A percentile compares a stretch with the other conserved stretches of the same genome.
Evolutionary conservation across 92 coral and sea anemone species (phyloP).

Genomic region (Meandrina meandrites): DNA sequence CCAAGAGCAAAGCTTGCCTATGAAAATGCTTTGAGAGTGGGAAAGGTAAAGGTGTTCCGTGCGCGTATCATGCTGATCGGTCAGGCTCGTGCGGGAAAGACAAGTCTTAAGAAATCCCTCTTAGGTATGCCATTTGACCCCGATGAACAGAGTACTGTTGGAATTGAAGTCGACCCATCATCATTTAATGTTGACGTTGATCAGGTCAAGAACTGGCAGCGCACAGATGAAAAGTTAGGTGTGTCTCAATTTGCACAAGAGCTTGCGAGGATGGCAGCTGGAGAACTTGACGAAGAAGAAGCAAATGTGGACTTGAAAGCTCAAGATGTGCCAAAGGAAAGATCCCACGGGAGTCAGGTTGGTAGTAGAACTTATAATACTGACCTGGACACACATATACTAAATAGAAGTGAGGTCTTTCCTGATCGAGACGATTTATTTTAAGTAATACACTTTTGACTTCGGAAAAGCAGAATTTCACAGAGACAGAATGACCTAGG

Average conservation of each 20-base stretch:
- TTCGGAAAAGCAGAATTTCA: too few relatives aligned
- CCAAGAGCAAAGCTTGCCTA: neutral
- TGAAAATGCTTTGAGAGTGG: neutral
- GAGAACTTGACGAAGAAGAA: neutral
- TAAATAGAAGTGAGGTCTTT: too few relatives aligned
- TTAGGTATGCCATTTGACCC: neutral
- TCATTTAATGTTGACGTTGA: neutral
- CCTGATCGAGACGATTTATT: too few relatives aligned
- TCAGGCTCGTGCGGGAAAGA: neutral
- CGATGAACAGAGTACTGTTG: neutral
- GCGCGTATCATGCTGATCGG: neutral
- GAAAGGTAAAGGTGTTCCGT: neutral
- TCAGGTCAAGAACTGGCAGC: constrained; percentile 11
- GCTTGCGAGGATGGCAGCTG: constrained; percentile 6
- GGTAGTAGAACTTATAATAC: neutral
- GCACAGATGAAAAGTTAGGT: neutral
- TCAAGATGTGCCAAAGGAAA: neutral
- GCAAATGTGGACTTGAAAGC: neutral
- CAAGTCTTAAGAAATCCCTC: neutral
- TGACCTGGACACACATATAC: neutral
- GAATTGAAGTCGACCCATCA: neutral
- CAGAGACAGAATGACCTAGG: too few relatives aligned
- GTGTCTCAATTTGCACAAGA: neutral
- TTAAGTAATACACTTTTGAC: too few relatives aligned
- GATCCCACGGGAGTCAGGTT: neutral